phyloP scores from a whole-genome alignment of 2,797 vertebrate genomes.

The Xenentodon cancila region DNA sequence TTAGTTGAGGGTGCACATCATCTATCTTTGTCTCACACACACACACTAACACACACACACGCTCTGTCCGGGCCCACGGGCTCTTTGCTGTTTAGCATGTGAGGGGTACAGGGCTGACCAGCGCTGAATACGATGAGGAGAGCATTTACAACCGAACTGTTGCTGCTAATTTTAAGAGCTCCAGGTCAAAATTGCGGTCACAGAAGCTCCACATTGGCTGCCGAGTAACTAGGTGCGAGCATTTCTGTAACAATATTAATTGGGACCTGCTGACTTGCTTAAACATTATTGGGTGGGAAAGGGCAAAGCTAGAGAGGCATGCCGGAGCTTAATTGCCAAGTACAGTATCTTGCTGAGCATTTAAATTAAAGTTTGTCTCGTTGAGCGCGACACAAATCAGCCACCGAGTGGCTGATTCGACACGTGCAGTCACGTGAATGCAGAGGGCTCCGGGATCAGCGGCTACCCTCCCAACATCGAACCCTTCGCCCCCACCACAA shows the following conservation, averaged over 20 bases:
- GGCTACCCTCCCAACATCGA: conserved; percentile 46
- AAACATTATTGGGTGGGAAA: conserved; percentile 32
- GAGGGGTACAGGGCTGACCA: conserved; percentile 29
- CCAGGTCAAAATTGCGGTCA: conserved; percentile 11
- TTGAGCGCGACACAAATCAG: conserved; percentile 39
- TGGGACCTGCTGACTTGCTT: conserved; percentile 37
- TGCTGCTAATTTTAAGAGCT: conserved; percentile 33
- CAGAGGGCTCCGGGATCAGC: conserved; percentile 25
- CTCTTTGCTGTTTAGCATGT: conserved; percentile 44
- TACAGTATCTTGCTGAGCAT: conserved; percentile 41
- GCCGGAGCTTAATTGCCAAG: conserved; percentile 54
- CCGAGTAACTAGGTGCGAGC: conserved; percentile 36
- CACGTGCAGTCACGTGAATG: conserved; percentile 12
- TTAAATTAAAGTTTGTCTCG: conserved; percentile 47
- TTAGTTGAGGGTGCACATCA: conserved; percentile 33
- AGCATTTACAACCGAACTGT: conserved; percentile 7
- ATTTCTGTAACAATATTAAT: conserved; percentile 39
- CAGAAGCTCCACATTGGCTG: conserved; percentile 18
- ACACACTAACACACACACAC: conserved; percentile 12
- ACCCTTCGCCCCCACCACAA: conserved; percentile 24
- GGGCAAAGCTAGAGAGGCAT: conserved; percentile 28
- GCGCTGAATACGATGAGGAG: conserved; percentile 11
- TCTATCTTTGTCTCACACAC: conserved; percentile 25
- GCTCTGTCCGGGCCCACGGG: conserved; percentile 25
- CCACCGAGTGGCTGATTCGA: conserved; percentile 33